These are phyloP conservation scores for Dunckerocampus dactyliophorus DNA, from an alignment of 2,113 vertebrate genomes.

Conservation along the genomic window DNA sequence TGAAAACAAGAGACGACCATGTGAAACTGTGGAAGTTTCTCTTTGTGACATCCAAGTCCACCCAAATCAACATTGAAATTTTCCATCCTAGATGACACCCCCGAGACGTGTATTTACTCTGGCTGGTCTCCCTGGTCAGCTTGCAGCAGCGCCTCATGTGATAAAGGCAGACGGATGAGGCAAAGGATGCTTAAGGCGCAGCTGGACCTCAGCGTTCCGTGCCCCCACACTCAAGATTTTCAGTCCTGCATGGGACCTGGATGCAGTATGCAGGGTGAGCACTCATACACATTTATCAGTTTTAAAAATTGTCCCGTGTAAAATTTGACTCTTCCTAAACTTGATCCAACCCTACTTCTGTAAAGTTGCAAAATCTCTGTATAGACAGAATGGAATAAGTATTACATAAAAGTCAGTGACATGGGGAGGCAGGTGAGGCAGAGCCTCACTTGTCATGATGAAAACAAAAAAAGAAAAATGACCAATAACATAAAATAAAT, in stretches of 20 bases:
- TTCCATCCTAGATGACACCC: conserved; percentile 84
- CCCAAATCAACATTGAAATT: not conserved
- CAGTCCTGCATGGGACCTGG: conserved; percentile 98
- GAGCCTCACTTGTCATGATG: too few species aligned
- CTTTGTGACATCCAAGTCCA: not conserved
- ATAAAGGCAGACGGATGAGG: conserved; percentile 96
- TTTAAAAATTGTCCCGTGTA: too few species aligned
- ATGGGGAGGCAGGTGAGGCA: too few species aligned
- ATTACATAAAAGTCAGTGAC: too few species aligned
- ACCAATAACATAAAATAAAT: too few species aligned
- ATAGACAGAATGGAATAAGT: too few species aligned
- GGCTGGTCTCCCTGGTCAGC: conserved; percentile 99
- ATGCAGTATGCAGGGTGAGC: conserved; percentile 89
- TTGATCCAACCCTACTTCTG: too few species aligned
- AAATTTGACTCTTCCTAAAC: not conserved
- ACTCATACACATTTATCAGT: not conserved
- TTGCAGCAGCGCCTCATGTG: conserved; percentile 96
- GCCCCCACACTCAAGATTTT: conserved; percentile 96
- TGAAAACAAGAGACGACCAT: not conserved
- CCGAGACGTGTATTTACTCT: conserved; percentile 98
- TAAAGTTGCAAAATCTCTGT: too few species aligned
- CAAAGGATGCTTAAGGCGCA: conserved; percentile 98
- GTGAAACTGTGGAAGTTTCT: not conserved
- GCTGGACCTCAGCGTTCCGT: conserved; percentile 92
- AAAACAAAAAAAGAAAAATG: too few species aligned